These are phyloP conservation scores for Adela reaumurella DNA, from an alignment of 2,888 invertebrate species.

Conservation along the genomic window DNA sequence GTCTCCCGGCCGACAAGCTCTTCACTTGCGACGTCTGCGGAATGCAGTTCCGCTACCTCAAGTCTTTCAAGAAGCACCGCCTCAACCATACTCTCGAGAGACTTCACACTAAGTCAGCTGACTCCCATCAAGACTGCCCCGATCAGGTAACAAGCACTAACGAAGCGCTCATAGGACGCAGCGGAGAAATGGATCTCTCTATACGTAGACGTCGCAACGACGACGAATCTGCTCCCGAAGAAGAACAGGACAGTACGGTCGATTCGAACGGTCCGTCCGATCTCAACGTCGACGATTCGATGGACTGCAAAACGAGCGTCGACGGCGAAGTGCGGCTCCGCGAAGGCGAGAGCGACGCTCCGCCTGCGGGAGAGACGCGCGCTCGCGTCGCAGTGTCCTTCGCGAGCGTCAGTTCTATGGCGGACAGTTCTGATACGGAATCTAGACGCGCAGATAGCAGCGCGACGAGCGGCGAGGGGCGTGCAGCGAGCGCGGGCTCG, in stretches of 20 bases:
- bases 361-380: constrained; percentile 23
- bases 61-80: constrained; percentile 87
- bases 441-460: constrained; percentile 37
- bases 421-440: constrained; percentile 49
- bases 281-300: constrained; percentile 43
- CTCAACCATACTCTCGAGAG: constrained; percentile 83
- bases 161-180: constrained; percentile 55
- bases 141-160: constrained; percentile 73
- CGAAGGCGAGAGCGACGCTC: constrained; percentile 23
- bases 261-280: constrained; percentile 61
- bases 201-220: constrained; percentile 45
- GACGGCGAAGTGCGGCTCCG: constrained; percentile 33
- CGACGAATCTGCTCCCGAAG: constrained; percentile 50
- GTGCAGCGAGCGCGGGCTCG: constrained; percentile 54
- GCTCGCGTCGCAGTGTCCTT: constrained; percentile 42
- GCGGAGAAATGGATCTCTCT: constrained; percentile 58
- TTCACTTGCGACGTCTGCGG: constrained; percentile 91
- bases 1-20: constrained; percentile 83
- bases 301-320: constrained; percentile 40
- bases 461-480: too few relatives aligned
- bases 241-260: constrained; percentile 69
- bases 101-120: constrained; percentile 65
- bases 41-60: constrained; percentile 87
- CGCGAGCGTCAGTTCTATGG: constrained; percentile 51
- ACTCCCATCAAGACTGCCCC: constrained; percentile 33